Base-by-base conservation (phyloP, 2,888 invertebrate genomes). In the Hirtodrosophila alboralis region DNA sequence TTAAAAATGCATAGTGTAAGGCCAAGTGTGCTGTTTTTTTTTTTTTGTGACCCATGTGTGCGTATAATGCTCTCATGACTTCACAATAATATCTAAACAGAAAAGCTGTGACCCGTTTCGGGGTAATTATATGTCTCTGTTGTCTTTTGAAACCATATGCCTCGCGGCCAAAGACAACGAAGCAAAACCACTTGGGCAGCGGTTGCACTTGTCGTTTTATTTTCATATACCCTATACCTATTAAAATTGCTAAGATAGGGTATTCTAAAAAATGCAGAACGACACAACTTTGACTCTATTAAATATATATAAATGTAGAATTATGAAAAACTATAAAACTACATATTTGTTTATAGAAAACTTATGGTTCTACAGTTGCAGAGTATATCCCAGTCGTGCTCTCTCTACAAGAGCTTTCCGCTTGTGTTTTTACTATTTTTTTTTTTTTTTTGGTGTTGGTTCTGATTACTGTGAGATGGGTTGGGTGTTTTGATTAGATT, bases 81-180 rank as follows among this genome's bases (percentile, higher is more conserved):
- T 57, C 41, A 60, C 63, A 76, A 73, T n/a, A n/a, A n/a, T 68
- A 63, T 43, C 68, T 63, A 73, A 73, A 73, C 77, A 73, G 26
- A 43, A 41, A 53, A 41, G 10, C 41, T 43, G 51, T 45, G 36
- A 48, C 56, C 51, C 51, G 49, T 58, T 73, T 52, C 36, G 40
- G 45, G 53, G 69, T 74, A 74, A 74, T 74, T 77, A 74, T 69
- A 63, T 63, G 77, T 51, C 57, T 44, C 53, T 63, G 54, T 67
- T 76, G 73, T 67, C 64, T 54, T 64, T 77, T 33, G 61, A 30
- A 16, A 10, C 27, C 28, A 45, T 16, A 26, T 31, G 65, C 71
- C 72, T 52, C 10, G 26, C 26, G 38, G 66, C 48, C 13, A 70
- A 75, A 40, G 47, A 54, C 57, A 60, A 48, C 53, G 38, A n/a